Evolutionary conservation across 2,888 invertebrate species (phyloP).

Genomic region (Drosophila phalerata): DNA sequence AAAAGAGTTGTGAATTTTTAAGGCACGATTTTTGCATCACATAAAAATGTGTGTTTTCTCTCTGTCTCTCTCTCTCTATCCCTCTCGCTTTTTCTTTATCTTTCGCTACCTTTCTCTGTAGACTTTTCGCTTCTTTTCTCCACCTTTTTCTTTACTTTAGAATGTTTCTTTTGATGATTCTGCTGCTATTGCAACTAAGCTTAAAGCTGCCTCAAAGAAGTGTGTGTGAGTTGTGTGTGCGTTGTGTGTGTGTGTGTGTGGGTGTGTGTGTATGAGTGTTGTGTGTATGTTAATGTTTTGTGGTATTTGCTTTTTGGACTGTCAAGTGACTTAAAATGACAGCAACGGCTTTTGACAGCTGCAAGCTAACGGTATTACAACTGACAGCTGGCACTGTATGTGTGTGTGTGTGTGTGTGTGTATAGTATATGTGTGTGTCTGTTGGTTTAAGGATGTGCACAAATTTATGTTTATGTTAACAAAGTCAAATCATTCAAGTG

Average conservation of each 20-base stretch:
- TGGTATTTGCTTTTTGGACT: constrained; percentile 44
- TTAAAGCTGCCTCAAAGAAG: background rate
- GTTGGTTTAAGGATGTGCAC: constrained; percentile 50
- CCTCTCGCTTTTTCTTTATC: background rate
- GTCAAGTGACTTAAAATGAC: constrained; percentile 75
- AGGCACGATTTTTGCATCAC: no score
- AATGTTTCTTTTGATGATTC: constrained; percentile 7
- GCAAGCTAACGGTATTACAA: constrained; percentile 71
- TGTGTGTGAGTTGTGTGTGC: constrained; percentile 14
- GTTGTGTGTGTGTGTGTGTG: constrained; percentile 8
- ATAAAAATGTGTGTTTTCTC: background rate
- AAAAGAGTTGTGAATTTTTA: constrained; percentile 10
- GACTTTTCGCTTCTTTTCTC: background rate
- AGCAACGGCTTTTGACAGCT: constrained; percentile 75
- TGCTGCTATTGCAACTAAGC: background rate
- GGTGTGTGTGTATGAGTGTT: constrained; percentile 2
- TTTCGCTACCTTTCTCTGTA: background rate
- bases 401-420: constrained; percentile 6
- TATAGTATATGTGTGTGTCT: constrained; percentile 22
- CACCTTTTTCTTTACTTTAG: background rate
- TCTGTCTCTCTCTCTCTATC: background rate
- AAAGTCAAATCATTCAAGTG: constrained; percentile 77
- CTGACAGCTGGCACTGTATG: constrained; percentile 71
- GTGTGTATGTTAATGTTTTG: background rate
- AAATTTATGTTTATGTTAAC: constrained; percentile 80